Percentiles rank a stretch among this genome's conserved stretches.
Conservation (phyloP, 2,113 vertebrate genomes). For the Glaucidium brasilianum region DNA sequence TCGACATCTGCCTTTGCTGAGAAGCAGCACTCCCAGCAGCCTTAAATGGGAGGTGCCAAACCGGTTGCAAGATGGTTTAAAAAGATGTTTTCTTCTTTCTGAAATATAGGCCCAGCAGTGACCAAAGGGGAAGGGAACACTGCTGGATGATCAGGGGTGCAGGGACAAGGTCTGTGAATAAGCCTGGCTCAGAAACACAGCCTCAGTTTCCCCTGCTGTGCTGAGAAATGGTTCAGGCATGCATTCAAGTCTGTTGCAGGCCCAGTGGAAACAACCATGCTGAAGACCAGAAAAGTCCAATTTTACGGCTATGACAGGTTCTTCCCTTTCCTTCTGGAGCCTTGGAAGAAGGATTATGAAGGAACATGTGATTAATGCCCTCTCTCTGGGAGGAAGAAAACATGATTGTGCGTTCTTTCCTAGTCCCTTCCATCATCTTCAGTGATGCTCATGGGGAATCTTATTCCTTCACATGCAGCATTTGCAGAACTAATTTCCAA, state of each 20-base stretch:
- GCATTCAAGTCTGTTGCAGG: neutral
- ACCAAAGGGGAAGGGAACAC: neutral
- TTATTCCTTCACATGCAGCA: conserved; percentile 9
- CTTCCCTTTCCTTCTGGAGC: conserved; percentile 11
- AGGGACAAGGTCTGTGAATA: neutral
- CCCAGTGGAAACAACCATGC: neutral
- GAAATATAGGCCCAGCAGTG: neutral
- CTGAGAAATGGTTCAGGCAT: neutral
- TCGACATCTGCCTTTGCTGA: neutral
- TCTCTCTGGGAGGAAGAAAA: conserved; percentile 44
- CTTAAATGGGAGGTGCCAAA: neutral
- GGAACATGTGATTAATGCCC: conserved; percentile 41
- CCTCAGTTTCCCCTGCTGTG: neutral
- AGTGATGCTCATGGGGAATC: conserved; percentile 14
- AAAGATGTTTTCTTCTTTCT: neutral
- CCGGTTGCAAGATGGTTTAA: neutral
- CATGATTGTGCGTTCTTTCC: conserved; percentile 12
- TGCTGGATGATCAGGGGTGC: neutral
- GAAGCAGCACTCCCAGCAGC: rapidly evolving
- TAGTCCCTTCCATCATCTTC: conserved; percentile 3
- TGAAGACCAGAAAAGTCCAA: neutral
- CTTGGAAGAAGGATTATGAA: conserved; percentile 42
- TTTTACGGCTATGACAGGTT: conserved; percentile 35
- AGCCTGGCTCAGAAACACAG: neutral
- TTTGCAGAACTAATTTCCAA: conserved; percentile 47